Percentiles rank a stretch among this genome's conserved stretches.
phyloP scores from a whole-genome alignment of 2,888 invertebrate species.

The Crossocerus cetratus region DNA sequence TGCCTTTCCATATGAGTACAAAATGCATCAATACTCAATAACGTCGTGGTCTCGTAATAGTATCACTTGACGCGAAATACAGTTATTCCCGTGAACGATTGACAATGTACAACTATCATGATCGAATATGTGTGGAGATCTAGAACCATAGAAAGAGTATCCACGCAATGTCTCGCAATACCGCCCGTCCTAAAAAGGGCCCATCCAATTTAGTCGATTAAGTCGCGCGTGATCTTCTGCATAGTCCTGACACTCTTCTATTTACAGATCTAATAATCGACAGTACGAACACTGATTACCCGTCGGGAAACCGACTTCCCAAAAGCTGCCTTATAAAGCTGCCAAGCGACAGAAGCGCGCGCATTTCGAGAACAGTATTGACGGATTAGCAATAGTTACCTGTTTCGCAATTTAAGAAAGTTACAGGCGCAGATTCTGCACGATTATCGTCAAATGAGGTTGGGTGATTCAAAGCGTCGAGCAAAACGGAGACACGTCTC shows the following conservation, averaged over 20 bases:
- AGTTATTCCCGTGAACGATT: background rate
- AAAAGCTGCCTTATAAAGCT: conserved; percentile 61
- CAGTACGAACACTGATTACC: conserved; percentile 64
- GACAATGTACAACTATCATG: conserved; percentile 33
- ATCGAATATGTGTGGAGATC: conserved; percentile 12
- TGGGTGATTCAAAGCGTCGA: conserved; percentile 69
- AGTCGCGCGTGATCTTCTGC: conserved; percentile 43
- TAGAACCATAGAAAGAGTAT: background rate
- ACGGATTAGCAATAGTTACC: conserved; percentile 54
- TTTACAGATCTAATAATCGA: conserved; percentile 71
- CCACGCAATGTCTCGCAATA: background rate
- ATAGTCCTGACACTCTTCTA: conserved; percentile 61
- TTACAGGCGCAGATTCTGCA: conserved; percentile 71
- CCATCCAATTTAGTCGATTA: conserved; percentile 22
- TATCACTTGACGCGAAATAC: too few relatives aligned
- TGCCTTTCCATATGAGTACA: conserved; percentile 70
- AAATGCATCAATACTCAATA: conserved; percentile 55
- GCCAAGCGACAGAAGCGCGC: too few relatives aligned
- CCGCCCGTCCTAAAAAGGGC: conserved; percentile 1
- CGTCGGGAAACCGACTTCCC: conserved; percentile 48
- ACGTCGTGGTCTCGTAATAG: background rate
- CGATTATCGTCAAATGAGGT: conserved; percentile 67
- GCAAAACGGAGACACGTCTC: conserved; percentile 68
- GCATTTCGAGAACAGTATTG: too few relatives aligned
- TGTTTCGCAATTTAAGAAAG: conserved; percentile 70